A percentile compares a stretch with the other conserved stretches of the same genome.
Conservation (phyloP, 2,888 invertebrate genomes). For the Furcula furcula region DNA sequence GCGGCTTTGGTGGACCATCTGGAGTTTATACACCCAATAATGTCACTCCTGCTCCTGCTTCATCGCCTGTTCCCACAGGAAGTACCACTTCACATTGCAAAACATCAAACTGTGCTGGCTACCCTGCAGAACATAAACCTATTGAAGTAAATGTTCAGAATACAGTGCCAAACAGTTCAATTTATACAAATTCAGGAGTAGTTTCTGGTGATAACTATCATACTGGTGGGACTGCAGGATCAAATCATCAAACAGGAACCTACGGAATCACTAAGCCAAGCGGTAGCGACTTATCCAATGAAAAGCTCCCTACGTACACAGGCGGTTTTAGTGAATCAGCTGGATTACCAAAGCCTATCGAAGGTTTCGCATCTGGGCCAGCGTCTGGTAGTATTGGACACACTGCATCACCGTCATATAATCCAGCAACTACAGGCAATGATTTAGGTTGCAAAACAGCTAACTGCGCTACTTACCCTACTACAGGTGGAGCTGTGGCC, state of each 20-base stretch:
- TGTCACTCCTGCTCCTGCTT: no score
- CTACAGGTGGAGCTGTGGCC: conserved; percentile 6
- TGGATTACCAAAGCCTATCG: conserved; percentile 33
- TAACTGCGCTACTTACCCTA: conserved; percentile 9
- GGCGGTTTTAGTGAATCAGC: conserved; percentile 42
- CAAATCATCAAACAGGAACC: conserved; percentile 2
- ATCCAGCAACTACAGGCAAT: conserved; percentile 25
- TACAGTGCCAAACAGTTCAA: background rate
- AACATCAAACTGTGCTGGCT: conserved; percentile 15
- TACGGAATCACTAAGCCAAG: conserved; percentile 9
- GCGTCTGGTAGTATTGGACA: conserved; percentile 5
- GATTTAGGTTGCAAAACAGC: conserved; percentile 10
- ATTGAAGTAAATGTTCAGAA: background rate
- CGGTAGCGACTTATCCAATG: conserved; percentile 5
- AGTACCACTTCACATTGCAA: no score
- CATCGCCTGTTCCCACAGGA: no score
- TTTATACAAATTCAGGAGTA: background rate
- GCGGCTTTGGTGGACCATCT: no score
- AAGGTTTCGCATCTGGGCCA: conserved; percentile 6
- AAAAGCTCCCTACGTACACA: conserved; percentile 23
- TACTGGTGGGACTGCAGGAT: background rate
- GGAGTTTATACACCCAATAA: no score
- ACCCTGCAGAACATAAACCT: conserved; percentile 1
- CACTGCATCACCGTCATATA: conserved; percentile 10
- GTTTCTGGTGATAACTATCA: background rate